Evolutionary conservation across 2,113 vertebrate species (phyloP).

Genomic region (Nannobrachium achirus): DNA sequence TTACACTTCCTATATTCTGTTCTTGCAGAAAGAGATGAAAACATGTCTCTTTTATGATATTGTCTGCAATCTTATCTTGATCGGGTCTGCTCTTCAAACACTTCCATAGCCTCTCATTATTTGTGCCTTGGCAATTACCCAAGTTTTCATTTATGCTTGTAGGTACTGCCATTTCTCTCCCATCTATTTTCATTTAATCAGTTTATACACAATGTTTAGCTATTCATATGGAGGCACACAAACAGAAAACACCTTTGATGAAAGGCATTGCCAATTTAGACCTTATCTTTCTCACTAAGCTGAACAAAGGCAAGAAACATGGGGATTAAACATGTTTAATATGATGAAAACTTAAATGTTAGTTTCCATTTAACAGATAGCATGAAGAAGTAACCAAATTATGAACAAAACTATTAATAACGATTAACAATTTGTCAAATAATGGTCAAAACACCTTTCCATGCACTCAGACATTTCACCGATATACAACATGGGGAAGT

Average conservation of each 20-base stretch:
- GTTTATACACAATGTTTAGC: conserved; percentile 44
- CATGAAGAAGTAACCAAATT: conserved; percentile 8
- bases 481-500: conserved; percentile 1
- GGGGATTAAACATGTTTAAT: conserved; percentile 25
- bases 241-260: conserved; percentile 63
- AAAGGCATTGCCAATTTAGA: conserved; percentile 56
- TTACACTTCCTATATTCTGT: conserved; percentile 61
- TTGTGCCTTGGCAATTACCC: conserved; percentile 76
- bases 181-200: conserved; percentile 52
- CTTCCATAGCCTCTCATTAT: conserved; percentile 74
- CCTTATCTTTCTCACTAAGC: conserved; percentile 50
- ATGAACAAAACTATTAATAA: too few species aligned
- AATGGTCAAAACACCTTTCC: too few species aligned
- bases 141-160: conserved; percentile 70
- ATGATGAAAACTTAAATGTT: conserved; percentile 34
- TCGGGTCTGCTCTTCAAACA: conserved; percentile 77
- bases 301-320: conserved; percentile 48
- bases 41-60: conserved; percentile 62
- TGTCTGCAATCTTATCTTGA: conserved; percentile 80
- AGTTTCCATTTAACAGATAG: conserved; percentile 30
- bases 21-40: conserved; percentile 59
- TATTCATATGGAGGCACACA: conserved; percentile 52
- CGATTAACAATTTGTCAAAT: too few species aligned
- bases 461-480: too few species aligned
- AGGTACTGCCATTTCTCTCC: conserved; percentile 53